Evolutionary conservation across 2,888 invertebrate genomes (phyloP), one percentile per base, ranked within the genome.

Genomic region (Heteromurus nitidus): DNA sequence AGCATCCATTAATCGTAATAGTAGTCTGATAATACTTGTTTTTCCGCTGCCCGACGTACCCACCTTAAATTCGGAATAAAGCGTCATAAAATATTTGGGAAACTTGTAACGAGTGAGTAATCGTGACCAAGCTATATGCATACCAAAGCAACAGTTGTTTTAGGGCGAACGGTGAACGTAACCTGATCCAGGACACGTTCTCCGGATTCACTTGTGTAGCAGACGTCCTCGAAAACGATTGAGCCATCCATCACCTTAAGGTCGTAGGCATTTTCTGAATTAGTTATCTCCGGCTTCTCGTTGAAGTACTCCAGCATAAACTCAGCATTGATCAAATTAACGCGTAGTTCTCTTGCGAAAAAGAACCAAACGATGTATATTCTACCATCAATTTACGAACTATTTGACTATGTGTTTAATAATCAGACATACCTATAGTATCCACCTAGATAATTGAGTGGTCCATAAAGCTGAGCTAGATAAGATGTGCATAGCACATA

Each of bases 401-500:
- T 50, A 36, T 20, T 20, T 20, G 9, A 20, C 18, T 20, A 50
- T 18, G 22, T 3, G 28, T 65, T 22, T 24, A 20, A 16, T 67
- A 16, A 2, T 42, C 36, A 42, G 47, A 2, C 28, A 30, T 84
- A 91, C 91, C 91, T 89, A 87, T 92, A 92, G 84, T 91, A 91
- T 0, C 91, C 91, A 5, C 92, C 92, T 70, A 92, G 90, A 88
- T 89, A 91, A 88, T 91, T 91, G 28, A 92, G 88, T 1, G 92
- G 92, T 1, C 89, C 89, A 87, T 91, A 91, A 42, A 92, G 88
- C 77, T 89, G 92, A 26, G 90, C 88, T 44, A 92, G 88, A 88
- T 92, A 92, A 0, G 91, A 90, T 13, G 90, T 90, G 88, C 91
- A 91, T 62, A 92, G 89, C 0, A 92, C 91, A 88, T 91, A 92